Evolutionary conservation across 2,113 vertebrate species (phyloP), one percentile per base, ranked within the genome.

Genomic region (Bettongia penicillata): DNA sequence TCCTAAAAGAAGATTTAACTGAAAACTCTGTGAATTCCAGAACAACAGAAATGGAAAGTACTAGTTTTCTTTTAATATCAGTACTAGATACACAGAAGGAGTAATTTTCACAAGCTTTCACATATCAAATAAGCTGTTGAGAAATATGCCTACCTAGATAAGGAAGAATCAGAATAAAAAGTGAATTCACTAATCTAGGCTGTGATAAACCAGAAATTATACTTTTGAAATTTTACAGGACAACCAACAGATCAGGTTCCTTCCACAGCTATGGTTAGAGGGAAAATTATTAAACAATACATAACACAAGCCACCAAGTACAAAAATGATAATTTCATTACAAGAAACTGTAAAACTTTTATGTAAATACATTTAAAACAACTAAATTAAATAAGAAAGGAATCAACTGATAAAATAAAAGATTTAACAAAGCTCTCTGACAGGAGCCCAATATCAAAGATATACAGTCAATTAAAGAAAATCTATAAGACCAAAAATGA

Each of bases 81-180:
- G 50, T 94, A 51, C 91, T 11, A 48, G 25, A 91, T 92, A 89
- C 2, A 96, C 2, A 48, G 93, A 28, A 0, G 9, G 5, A 91
- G 8, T 92, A 94, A 93, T 28, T 48, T 47, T 90, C 43, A 90
- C 23, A 96, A 91, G 93, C 49, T 37, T 52, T 53, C 31, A 77
- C 10, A 14, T 22, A 91, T 89, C 0, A 57, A 92, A 10, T 6
- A 50, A 90, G 89, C 23, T 22, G 68, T 77, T 77, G 12, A 14
- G 37, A 77, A 77, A 77, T 77, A n/a, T 77, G 37, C 37, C 68
- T n/a, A n/a, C 19, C 4, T 28, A 31, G 28, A 61, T 6, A 77
- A n/a, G 37, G 16, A 22, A 77, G 68, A 77, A 77, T 77, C 37
- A n/a, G 37, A 77, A n/a, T 77, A 77, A 77, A 77, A 77, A 77